Conservation (phyloP, 2,113 vertebrate genomes). For the Chrysochloris asiatica region DNA sequence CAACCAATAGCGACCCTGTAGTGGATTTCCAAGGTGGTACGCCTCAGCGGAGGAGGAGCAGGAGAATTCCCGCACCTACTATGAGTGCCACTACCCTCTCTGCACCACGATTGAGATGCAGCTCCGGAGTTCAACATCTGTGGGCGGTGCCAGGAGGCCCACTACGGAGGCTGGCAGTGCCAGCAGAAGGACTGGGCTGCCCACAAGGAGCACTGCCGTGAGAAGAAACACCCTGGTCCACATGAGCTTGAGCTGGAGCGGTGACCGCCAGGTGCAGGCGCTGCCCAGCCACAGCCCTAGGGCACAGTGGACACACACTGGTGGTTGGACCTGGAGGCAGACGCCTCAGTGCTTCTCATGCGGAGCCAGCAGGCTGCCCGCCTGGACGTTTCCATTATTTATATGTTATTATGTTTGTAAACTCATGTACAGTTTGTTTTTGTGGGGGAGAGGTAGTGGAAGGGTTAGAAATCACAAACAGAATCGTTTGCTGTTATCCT, state of each 20-base stretch:
- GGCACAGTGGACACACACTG: constrained; percentile 83
- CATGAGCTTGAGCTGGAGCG: constrained; percentile 96
- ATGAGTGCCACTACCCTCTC: constrained; percentile 98
- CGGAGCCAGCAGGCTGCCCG: constrained; percentile 84
- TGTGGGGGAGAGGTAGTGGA: constrained; percentile 62
- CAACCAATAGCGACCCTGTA: too few species aligned
- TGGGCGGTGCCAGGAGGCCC: constrained; percentile 96
- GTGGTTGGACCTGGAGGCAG: constrained; percentile 81
- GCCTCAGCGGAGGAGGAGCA: constrained; percentile 98
- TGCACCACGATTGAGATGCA: constrained; percentile 98
- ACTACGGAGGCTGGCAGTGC: constrained; percentile 98
- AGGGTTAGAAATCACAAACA: constrained; percentile 84
- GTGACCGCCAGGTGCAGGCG: constrained; percentile 82
- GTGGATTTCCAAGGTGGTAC: too few species aligned
- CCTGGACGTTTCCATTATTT: constrained; percentile 88
- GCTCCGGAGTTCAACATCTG: constrained; percentile 99
- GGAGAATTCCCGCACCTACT: constrained; percentile 97
- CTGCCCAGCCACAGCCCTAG: constrained; percentile 78
- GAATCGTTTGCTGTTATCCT: constrained; percentile 84
- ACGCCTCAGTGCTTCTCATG: constrained; percentile 63
- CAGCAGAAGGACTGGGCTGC: constrained; percentile 99
- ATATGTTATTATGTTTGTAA: constrained; percentile 93
- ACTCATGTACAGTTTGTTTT: constrained; percentile 91
- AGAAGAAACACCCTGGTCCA: constrained; percentile 93
- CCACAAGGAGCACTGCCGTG: constrained; percentile 99